Evolutionary conservation across 2,797 vertebrate genomes (phyloP), one percentile per base, ranked within the genome.

Genomic region (Bradypus variegatus): DNA sequence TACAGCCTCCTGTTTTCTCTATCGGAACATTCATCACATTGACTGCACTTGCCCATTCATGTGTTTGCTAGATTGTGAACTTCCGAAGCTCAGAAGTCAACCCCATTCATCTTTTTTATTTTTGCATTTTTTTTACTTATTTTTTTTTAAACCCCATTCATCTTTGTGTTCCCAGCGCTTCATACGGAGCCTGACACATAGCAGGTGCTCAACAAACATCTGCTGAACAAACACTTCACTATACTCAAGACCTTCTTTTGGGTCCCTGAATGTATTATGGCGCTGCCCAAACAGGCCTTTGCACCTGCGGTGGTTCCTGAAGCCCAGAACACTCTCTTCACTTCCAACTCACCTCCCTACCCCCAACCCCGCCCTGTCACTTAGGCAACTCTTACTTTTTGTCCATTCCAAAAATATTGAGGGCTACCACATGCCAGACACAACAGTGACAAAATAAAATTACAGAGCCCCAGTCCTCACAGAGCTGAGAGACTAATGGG

Each of bases 371-470:
- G 83, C 36, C 10, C 13, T 33, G 29, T 76, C 31, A 84, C 58
- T 64, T 48, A 48, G 48, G 86, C n/a, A 92, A 73, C 64, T 92
- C 80, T 79, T 58, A 88, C 55, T 82, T 95, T 83, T 93, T 65
- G 77, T 67, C 53, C 27, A 33, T 85, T 92, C 60, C 90, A 77
- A 92, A 90, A 91, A 78, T 36, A 76, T 3, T 67, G 29, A 88
- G 69, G 48, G 79, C 45, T 78, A 88, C 81, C 69, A 82, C 78
- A 50, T 92, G 78, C 78, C 72, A 90, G 77, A 72, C 36, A 91
- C 73, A 90, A n/a, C 45, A 29, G 78, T 88, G 80, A 93, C 83
- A 82, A 85, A 88, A 82, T 69, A 84, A 92, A 93, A 88, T 55
- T 85, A 92, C 29, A 88, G 11, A 84, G 48, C 89, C 62, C 76